Evolutionary conservation across 2,797 vertebrate species (phyloP), one percentile per base, ranked within the genome.

Genomic region (Oreortyx pictus): DNA sequence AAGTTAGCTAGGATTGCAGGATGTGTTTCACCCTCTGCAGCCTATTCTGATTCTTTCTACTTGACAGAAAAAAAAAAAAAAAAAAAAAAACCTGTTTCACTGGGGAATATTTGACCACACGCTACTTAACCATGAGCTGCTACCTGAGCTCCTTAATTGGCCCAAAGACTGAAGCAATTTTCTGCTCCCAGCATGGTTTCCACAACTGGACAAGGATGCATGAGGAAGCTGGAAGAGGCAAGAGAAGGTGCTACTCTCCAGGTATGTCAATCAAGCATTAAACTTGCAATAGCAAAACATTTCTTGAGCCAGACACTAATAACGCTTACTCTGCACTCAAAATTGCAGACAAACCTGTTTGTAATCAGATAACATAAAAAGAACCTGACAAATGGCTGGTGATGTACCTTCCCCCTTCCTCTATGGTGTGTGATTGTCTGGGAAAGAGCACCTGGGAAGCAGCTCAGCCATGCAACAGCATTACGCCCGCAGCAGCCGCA

Each of bases 301-400:
- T 66, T 74, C 89, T 93, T 41, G 73, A 92, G 86, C 37, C 93
- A 93, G 62, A 57, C 79, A 46, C 62, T 96, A 92, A 92, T 84
- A 95, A 77, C 0, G 12, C 92, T 89, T 86, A 79, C 86, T 93
- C 77, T 44, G 74, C 43, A 79, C 74, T 85, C 39, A 87, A 49
- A 93, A 91, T 79, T 95, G 87, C 73, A 93, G 94, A 88, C 85
- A 94, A 96, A 96, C 95, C 92, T 92, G 90, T 76, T 76, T 59
- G 8, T 14, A n/a, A 92, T 95, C 94, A 87, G 90, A 90, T 95
- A 95, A 76, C 54, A 19, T 0, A 57, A 79, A 46, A 60, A 70
- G 57, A 59, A 11, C 29, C 61, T 86, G 89, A 85, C 92, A 95
- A 86, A 94, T 93, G 86, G 80, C 49, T 92, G 82, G 60, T 92